Evolutionary conservation across 2,888 invertebrate genomes (phyloP).

Genomic region (Microplitis deprimator): DNA sequence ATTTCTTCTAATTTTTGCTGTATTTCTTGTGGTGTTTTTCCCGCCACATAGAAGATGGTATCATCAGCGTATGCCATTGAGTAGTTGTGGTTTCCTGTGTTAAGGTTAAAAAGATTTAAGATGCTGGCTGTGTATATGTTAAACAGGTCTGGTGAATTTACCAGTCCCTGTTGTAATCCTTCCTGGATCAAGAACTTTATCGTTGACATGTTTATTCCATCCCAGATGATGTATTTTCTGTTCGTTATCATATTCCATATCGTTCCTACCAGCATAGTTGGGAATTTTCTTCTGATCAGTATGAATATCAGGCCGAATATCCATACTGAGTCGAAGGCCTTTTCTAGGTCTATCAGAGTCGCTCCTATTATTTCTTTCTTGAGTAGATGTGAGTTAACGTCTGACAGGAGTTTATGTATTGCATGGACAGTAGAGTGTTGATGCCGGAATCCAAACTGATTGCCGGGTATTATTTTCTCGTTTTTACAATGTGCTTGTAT

Average conservation of each 20-base stretch:
- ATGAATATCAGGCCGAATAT: slow-evolving; percentile 24
- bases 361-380: slow-evolving; percentile 24
- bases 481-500: background rate
- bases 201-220: background rate
- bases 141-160: slow-evolving; percentile 36
- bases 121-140: slow-evolving; percentile 38
- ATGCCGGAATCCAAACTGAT: slow-evolving; percentile 4
- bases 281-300: slow-evolving; percentile 26
- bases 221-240: slow-evolving; percentile 6
- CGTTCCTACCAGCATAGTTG: background rate
- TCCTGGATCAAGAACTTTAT: slow-evolving; percentile 8
- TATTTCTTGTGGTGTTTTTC: background rate
- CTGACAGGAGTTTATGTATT: slow-evolving; percentile 21
- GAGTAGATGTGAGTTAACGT: background rate
- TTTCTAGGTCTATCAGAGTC: slow-evolving; percentile 35
- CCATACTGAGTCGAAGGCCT: slow-evolving; percentile 38
- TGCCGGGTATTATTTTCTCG: slow-evolving; percentile 28
- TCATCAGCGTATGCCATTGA: slow-evolving; percentile 48
- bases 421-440: slow-evolving; percentile 27
- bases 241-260: slow-evolving; percentile 27
- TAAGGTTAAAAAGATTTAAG: slow-evolving; percentile 31
- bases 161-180: slow-evolving; percentile 34
- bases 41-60: slow-evolving; percentile 31
- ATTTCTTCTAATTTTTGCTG: slow-evolving; percentile 17
- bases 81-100: background rate